Evolutionary conservation across 2,888 invertebrate genomes (phyloP).

Genomic region (Apotomis turbidana): DNA sequence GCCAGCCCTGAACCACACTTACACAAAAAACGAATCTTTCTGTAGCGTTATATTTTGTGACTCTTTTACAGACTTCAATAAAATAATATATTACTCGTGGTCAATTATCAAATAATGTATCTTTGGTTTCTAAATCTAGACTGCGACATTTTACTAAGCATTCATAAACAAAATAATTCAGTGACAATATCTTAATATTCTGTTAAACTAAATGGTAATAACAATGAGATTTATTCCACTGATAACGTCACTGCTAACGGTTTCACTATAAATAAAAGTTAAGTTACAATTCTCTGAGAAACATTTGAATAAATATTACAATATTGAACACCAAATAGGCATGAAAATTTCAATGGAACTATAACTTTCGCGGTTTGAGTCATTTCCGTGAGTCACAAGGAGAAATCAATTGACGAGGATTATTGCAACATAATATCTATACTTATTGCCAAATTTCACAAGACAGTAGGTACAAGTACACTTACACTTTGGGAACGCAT

Average conservation of each 20-base stretch:
- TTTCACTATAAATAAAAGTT: conserved; percentile 21
- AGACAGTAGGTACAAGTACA: not conserved
- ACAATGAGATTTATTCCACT: conserved; percentile 18
- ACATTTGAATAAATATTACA: conserved; percentile 32
- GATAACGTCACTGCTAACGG: conserved; percentile 27
- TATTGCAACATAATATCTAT: not conserved
- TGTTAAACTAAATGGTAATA: conserved; percentile 27
- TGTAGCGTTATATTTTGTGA: too few relatives aligned
- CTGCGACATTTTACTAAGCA: conserved; percentile 4
- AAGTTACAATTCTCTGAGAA: conserved; percentile 14
- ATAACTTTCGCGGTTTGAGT: conserved; percentile 38
- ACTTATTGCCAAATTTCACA: not conserved
- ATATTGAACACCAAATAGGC: conserved; percentile 2
- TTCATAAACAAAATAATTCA: conserved; percentile 19
- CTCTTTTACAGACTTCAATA: too few relatives aligned
- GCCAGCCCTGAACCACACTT: too few relatives aligned
- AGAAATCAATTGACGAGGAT: conserved; percentile 7
- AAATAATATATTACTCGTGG: too few relatives aligned
- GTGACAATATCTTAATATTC: conserved; percentile 23
- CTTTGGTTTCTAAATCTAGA: not conserved
- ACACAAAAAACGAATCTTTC: too few relatives aligned
- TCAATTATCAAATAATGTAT: not conserved
- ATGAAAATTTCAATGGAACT: conserved; percentile 27
- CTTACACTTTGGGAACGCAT: too few relatives aligned
- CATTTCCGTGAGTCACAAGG: conserved; percentile 32